Percentiles rank a stretch among this genome's conserved stretches.
These are phyloP conservation scores for Lacerta agilis DNA, from an alignment of 2,797 vertebrate genomes.

Conservation along the genomic window DNA sequence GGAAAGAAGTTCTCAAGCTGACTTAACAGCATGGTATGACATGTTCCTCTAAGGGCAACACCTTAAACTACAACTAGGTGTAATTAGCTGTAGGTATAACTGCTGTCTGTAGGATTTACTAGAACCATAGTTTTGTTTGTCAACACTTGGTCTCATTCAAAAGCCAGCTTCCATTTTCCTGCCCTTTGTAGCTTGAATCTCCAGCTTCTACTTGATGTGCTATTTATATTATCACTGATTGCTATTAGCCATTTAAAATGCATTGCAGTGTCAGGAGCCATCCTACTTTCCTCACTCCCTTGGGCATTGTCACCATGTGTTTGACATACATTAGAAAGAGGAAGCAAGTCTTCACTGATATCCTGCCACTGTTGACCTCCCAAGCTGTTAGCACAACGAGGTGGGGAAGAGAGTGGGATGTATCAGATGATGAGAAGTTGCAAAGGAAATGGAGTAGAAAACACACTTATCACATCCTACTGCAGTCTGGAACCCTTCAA, in stretches of 20 bases:
- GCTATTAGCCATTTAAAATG: not conserved
- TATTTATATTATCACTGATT: not conserved
- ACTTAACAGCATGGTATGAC: too few relatives aligned
- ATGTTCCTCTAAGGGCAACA: not conserved
- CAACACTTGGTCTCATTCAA: not conserved
- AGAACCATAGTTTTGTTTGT: not conserved
- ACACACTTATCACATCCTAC: not conserved
- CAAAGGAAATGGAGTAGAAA: not conserved
- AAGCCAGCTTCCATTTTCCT: not conserved
- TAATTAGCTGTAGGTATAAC: not conserved
- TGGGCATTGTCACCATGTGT: conserved; percentile 11
- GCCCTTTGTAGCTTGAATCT: not conserved
- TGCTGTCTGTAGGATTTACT: not conserved
- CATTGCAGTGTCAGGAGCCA: not conserved
- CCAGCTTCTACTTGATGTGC: not conserved
- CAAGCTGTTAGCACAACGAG: not conserved
- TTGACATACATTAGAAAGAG: conserved; percentile 18
- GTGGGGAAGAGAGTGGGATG: not conserved
- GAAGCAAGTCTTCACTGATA: conserved; percentile 14
- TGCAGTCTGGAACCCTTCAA: not conserved
- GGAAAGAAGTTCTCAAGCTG: too few relatives aligned
- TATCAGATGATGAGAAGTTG: not conserved
- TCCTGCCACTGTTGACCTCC: conserved; percentile 2
- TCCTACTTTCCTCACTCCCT: not conserved
- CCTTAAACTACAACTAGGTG: not conserved